A percentile compares a stretch with the other conserved stretches of the same genome.
Evolutionary conservation across 2,888 invertebrate species (phyloP).

Genomic region (Napeogenes inachia): DNA sequence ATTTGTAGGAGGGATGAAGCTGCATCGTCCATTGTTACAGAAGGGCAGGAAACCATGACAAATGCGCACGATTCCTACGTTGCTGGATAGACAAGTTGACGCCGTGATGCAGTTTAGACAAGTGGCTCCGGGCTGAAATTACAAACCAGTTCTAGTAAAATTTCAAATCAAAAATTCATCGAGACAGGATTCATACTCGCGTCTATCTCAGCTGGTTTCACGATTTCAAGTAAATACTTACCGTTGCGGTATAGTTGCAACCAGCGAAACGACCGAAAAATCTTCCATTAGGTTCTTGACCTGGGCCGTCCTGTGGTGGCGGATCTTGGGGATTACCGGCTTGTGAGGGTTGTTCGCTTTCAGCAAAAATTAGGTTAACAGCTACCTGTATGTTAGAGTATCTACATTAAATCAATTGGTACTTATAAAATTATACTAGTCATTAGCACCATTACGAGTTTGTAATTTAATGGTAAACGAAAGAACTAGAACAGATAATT

Average conservation of each 20-base stretch:
- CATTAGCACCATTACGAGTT: no score
- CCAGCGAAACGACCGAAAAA: conserved; percentile 25
- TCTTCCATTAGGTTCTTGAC: conserved; percentile 28
- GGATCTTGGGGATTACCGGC: not conserved
- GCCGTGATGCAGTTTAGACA: conserved; percentile 44
- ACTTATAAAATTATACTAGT: not conserved
- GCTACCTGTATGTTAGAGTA: conserved; percentile 33
- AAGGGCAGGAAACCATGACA: conserved; percentile 44
- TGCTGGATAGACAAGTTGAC: conserved; percentile 41
- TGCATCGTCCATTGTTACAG: conserved; percentile 56
- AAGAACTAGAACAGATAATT: no score
- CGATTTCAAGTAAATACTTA: conserved; percentile 16
- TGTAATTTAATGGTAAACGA: no score
- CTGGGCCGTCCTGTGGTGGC: not conserved
- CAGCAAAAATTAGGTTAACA: conserved; percentile 37
- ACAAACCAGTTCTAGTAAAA: not conserved
- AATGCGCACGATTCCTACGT: conserved; percentile 39
- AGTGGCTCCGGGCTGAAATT: conserved; percentile 30
- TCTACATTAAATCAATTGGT: not conserved
- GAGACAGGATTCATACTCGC: no score
- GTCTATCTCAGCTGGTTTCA: no score
- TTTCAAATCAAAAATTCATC: not conserved
- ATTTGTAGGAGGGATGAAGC: conserved; percentile 38
- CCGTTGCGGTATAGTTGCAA: conserved; percentile 36
- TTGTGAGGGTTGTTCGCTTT: conserved; percentile 15